phyloP scores from a whole-genome alignment of 1,140 invertebrate species.

The Drosophila tropicalis region DNA sequence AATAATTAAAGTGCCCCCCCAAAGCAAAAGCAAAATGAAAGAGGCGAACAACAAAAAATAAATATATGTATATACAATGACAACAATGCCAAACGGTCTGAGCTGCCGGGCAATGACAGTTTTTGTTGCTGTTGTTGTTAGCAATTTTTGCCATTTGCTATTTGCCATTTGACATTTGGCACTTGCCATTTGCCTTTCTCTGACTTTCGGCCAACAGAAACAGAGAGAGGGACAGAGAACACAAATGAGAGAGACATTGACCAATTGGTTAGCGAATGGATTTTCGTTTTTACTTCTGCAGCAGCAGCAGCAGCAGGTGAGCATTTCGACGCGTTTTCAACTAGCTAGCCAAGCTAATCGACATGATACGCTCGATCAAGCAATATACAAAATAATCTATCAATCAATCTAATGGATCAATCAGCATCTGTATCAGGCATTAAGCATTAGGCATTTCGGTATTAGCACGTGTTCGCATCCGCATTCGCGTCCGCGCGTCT shows the following conservation, averaged over 20 bases:
- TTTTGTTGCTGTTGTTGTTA: conserved; percentile 31
- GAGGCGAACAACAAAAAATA: background rate
- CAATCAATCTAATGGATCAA: conserved; percentile 13
- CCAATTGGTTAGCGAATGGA: background rate
- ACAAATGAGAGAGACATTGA: background rate
- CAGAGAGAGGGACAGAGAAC: background rate
- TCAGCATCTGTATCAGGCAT: conserved; percentile 1
- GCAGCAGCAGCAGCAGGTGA: background rate
- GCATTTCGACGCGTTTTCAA: conserved; percentile 1
- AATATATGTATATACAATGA: conserved; percentile 51
- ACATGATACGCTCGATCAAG: conserved; percentile 8
- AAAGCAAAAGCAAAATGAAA: background rate
- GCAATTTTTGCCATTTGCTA: conserved; percentile 36
- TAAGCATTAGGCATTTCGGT: background rate
- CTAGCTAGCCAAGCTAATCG: conserved; percentile 2
- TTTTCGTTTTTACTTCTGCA: background rate
- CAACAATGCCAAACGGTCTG: conserved; percentile 17
- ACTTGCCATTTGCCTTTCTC: conserved; percentile 32
- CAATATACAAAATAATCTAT: conserved; percentile 11
- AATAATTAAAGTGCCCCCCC: conserved; percentile 67
- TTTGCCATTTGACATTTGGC: conserved; percentile 34
- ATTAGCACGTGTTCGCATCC: conserved; percentile 1
- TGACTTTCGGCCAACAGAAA: background rate
- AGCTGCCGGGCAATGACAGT: background rate
- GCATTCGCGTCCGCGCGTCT: background rate